Conservation (phyloP, 2,113 vertebrate species). For the Tragelaphus scriptus region DNA sequence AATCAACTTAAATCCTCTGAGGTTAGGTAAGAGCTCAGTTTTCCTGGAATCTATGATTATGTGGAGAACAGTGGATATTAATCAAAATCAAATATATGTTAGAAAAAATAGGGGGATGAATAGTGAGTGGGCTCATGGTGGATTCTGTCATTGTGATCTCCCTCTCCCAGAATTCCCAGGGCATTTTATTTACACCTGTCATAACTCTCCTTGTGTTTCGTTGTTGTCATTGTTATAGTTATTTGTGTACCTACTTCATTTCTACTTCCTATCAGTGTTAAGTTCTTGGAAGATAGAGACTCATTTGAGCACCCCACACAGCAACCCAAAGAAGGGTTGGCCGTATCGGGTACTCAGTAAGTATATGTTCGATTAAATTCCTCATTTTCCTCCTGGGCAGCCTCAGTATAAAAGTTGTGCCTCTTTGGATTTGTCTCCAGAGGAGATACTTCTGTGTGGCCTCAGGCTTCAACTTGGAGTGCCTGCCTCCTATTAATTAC, state of each 20-base stretch:
- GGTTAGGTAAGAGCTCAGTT: not conserved
- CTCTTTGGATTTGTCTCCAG: not conserved
- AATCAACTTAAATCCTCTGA: not conserved
- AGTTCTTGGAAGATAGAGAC: not conserved
- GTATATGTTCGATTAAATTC: not conserved
- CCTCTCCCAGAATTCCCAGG: not conserved
- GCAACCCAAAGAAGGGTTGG: not conserved
- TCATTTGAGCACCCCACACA: not conserved
- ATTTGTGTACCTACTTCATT: not conserved
- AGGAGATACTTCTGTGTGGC: not conserved
- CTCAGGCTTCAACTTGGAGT: not conserved
- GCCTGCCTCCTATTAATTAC: not conserved
- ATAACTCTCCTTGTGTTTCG: not conserved
- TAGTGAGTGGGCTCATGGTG: not conserved
- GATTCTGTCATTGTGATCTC: not conserved
- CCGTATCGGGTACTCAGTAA: not conserved
- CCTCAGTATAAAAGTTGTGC: not conserved
- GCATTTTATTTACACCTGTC: not conserved
- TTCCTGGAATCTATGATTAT: not conserved
- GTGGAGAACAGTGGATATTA: not conserved
- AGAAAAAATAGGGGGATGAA: not conserved
- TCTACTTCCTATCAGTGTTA: not conserved
- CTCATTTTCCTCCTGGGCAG: not conserved
- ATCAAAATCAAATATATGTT: not conserved
- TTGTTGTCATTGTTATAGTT: not conserved